Conservation (phyloP, 2,113 vertebrate genomes). For the Chelonoidis abingdonii region DNA sequence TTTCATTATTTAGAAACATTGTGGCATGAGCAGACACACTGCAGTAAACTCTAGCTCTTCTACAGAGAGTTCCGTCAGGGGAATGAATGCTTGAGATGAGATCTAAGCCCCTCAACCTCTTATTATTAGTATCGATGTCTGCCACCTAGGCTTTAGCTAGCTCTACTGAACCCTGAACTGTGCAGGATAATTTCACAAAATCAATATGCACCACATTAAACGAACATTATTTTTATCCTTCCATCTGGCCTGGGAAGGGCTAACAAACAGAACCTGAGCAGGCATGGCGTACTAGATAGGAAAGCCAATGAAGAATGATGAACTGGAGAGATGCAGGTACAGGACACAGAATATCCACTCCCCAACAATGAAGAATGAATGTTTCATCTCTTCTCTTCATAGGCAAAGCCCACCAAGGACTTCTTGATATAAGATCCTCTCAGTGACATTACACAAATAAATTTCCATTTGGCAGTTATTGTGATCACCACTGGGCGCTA, state of each 20-base stretch:
- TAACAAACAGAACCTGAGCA: not conserved
- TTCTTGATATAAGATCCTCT: slow-evolving; percentile 15
- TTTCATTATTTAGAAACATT: not conserved
- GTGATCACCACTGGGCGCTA: not conserved
- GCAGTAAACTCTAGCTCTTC: not conserved
- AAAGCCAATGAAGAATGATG: slow-evolving; percentile 19
- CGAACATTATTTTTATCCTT: not conserved
- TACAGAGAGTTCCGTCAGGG: not conserved
- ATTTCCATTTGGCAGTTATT: slow-evolving; percentile 23
- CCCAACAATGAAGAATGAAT: slow-evolving; percentile 37
- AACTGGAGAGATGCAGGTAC: not conserved
- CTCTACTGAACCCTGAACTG: slow-evolving; percentile 1
- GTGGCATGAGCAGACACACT: not conserved
- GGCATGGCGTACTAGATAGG: not conserved
- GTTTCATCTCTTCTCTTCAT: slow-evolving; percentile 38
- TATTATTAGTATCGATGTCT: not conserved
- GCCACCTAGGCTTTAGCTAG: not conserved
- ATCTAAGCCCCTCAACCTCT: not conserved
- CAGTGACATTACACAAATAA: slow-evolving; percentile 7
- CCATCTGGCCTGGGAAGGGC: not conserved
- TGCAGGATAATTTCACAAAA: slow-evolving; percentile 5
- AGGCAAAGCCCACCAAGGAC: slow-evolving; percentile 17
- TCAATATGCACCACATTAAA: not conserved
- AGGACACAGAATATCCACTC: not conserved
- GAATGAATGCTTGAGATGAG: not conserved